phyloP scores from a whole-genome alignment of 2,113 vertebrate genomes.

The Sakesphorus luctuosus region DNA sequence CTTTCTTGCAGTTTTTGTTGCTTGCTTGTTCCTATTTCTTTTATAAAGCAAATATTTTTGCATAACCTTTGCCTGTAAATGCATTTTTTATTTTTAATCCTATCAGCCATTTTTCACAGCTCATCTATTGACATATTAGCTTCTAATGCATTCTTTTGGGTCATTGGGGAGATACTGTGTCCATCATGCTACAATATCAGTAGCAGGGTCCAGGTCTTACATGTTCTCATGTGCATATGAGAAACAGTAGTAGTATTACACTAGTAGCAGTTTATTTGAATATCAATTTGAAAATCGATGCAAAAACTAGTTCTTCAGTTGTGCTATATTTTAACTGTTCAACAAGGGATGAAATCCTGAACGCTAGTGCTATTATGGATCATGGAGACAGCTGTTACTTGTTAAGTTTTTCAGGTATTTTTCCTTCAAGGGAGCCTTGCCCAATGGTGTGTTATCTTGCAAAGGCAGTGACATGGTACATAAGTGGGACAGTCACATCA shows the following conservation, averaged over 20 bases:
- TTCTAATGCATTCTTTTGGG: background rate
- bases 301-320: background rate
- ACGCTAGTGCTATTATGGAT: background rate
- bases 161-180: background rate
- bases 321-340: background rate
- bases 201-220: background rate
- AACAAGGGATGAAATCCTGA: background rate
- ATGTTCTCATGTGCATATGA: background rate
- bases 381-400: background rate
- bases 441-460: background rate
- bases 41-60: constrained; percentile 1
- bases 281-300: background rate
- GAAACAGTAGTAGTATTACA: background rate
- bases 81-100: constrained; percentile 2
- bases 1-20: constrained; percentile 15
- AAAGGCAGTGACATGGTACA: background rate
- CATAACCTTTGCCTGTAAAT: background rate
- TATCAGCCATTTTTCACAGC: background rate
- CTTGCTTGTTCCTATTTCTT: background rate
- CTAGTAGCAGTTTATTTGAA: background rate
- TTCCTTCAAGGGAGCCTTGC: background rate
- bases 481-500: background rate
- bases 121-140: background rate
- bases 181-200: background rate
- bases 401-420: background rate